Base-by-base conservation (phyloP, 2,113 vertebrate species). In the Calcarius ornatus region DNA sequence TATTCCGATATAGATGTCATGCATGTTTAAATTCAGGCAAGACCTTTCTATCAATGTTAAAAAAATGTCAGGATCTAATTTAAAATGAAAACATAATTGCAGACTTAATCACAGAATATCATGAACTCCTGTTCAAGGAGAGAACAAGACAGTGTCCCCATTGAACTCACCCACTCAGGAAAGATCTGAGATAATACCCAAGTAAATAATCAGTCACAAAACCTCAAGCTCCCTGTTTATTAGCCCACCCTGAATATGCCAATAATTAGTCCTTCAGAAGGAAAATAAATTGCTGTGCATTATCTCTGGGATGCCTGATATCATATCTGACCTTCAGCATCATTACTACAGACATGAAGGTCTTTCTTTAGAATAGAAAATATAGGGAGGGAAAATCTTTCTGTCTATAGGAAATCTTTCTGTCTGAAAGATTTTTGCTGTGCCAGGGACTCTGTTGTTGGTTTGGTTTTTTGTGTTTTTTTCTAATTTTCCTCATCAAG, bases 311-410 rank as follows among this genome's bases (percentile, higher is more conserved):
- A 82, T 95, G 88, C 88, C 94, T 97, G 90, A 93, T 97, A 94
- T 91, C 69, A 93, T 92, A 85, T 68, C 88, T 97, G 94, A 98
- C 97, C 96, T 97, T 97, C 97, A 97, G 80, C 94, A 91, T 97
- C 94, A 94, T 97, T 98, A 95, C 84, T 93, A 27, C 27, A 69
- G 63, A 88, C 79, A 57, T 72, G 79, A 95, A 97, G 90, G 88
- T 78, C 89, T 94, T 91, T 88, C 83, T 82, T 87, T 90, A 84
- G 81, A 94, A 68, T 3, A 87, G 56, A 63, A 94, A 87, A 70
- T 65, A 12, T 8, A 42, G 31, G 64, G 85, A 47, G 71, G 33
- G 56, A 24, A 57, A 57, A 57, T 57, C 33, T n/a, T n/a, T 54
- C 30, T 33, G 53, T 33, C 12, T 54, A 21, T 0, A 5, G 53